These are phyloP conservation scores for Drosophila nr. perissopoda DNA, from an alignment of 2,888 invertebrate species.

Conservation along the genomic window DNA sequence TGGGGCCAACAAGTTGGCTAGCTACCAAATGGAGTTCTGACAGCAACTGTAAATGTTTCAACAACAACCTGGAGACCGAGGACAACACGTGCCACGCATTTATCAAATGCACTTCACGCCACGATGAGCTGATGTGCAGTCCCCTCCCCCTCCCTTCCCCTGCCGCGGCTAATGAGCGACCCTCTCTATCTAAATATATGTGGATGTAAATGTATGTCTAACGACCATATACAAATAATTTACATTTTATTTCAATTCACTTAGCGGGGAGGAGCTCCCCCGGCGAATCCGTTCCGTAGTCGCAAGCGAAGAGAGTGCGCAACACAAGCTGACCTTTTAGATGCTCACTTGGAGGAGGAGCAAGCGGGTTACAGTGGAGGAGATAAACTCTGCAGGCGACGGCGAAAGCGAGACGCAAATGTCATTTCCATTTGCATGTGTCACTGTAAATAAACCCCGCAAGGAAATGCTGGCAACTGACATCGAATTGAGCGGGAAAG, in stretches of 20 bases:
- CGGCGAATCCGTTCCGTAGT: conserved; percentile 3
- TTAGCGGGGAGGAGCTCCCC: conserved; percentile 20
- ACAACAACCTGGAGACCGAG: conserved; percentile 14
- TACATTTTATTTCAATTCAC: conserved; percentile 50
- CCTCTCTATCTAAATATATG: conserved; percentile 33
- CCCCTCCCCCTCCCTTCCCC: background rate
- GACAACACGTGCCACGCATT: conserved; percentile 58
- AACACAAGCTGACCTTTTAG: conserved; percentile 52
- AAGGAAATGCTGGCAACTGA: conserved; percentile 42
- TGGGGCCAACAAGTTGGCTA: conserved; percentile 33
- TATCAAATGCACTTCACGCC: conserved; percentile 65
- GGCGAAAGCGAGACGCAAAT: conserved; percentile 21
- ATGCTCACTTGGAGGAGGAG: background rate
- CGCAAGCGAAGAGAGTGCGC: conserved; percentile 25
- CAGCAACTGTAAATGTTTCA: conserved; percentile 41
- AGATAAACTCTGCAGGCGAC: conserved; percentile 4
- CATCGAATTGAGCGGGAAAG: conserved; percentile 9
- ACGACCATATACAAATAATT: conserved; percentile 45
- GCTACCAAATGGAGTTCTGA: conserved; percentile 41
- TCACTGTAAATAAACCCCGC: conserved; percentile 38
- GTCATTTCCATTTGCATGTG: conserved; percentile 58
- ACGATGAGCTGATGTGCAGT: conserved; percentile 43
- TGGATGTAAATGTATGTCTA: conserved; percentile 20
- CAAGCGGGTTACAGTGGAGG: background rate
- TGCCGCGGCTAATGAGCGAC: conserved; percentile 41